Base-by-base conservation (phyloP, 2,797 vertebrate species). In the Macropodus opercularis region DNA sequence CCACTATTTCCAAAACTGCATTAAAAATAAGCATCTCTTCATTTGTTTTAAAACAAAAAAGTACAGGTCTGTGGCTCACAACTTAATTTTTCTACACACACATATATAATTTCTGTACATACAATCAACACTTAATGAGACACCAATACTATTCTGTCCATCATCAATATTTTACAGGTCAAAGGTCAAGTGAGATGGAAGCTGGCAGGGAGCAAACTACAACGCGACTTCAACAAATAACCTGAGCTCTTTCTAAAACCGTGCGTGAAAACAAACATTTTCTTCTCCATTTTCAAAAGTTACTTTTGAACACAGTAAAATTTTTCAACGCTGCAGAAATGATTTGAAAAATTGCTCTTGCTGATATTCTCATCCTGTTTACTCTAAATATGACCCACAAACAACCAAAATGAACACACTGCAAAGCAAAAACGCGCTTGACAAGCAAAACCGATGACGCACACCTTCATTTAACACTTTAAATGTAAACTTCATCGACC, bases 401-500 rank as follows among this genome's bases (percentile, higher is more conserved):
- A 34, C 17, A 31, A 26, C 6, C 4, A 18, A 60, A 14, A 42
- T 4, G 18, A 66, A 50, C 19, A 32, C 35, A 9, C 29, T 5
- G 40, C 43, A 7, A 21, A 55, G 40, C 50, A 41, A 10, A 60
- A 62, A 63, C 47, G n/a, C 18, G 6, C 19, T 24, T 7, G 13
- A 31, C 12, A 31, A 40, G 50, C 40, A 59, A 40, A 65, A 71
- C 10, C 11, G 47, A 50, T 53, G 62, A 46, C 2, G 1, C 8
- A 1, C 0, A 2, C 51, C 65, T 29, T 46, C 22, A 53, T 72
- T 58, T 14, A 48, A 41, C 35, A 59, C 46, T 74, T 73, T 71
- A 42, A 36, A 76, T 56, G 34, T 42, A 66, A 80, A 70, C 54
- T 44, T 50, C 36, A 78, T 69, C 6, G 71, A 61, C 36, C 36